phyloP scores from a whole-genome alignment of 2,797 vertebrate species.

The Lagodon rhomboides region DNA sequence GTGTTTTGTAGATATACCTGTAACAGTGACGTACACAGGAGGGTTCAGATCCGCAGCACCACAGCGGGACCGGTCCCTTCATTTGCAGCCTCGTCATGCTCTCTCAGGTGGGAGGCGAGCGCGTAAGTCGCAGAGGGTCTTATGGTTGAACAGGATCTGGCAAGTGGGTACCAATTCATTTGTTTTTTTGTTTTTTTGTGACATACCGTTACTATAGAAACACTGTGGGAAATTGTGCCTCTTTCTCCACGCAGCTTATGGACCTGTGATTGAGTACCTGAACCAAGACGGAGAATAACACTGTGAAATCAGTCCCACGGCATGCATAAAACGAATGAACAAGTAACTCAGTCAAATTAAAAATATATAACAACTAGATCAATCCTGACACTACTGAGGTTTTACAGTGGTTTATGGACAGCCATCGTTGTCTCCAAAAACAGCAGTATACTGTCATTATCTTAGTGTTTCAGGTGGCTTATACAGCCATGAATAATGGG shows the following conservation, averaged over 20 bases:
- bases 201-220: slow-evolving; percentile 58
- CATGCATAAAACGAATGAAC: not conserved
- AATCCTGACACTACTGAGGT: not conserved
- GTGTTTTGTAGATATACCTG: not conserved
- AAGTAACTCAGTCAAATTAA: not conserved
- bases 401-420: not conserved
- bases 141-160: slow-evolving; percentile 17
- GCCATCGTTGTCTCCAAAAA: slow-evolving; percentile 7
- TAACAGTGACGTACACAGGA: slow-evolving; percentile 32
- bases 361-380: not conserved
- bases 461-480: slow-evolving; percentile 33
- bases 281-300: not conserved
- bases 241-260: slow-evolving; percentile 24
- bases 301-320: not conserved
- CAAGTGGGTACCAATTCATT: slow-evolving; percentile 38
- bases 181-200: slow-evolving; percentile 32
- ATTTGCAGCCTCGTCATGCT: slow-evolving; percentile 43
- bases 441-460: slow-evolving; percentile 18
- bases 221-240: slow-evolving; percentile 45
- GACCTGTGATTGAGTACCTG: slow-evolving; percentile 2
- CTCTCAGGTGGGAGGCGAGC: slow-evolving; percentile 39
- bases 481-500: slow-evolving; percentile 26
- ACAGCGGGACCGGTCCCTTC: slow-evolving; percentile 50
- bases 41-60: slow-evolving; percentile 36
- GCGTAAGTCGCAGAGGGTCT: slow-evolving; percentile 27